Evolutionary conservation across 1,140 invertebrate species (phyloP), one percentile per base, ranked within the genome.

Genomic region (Apocrypta bakeri): DNA sequence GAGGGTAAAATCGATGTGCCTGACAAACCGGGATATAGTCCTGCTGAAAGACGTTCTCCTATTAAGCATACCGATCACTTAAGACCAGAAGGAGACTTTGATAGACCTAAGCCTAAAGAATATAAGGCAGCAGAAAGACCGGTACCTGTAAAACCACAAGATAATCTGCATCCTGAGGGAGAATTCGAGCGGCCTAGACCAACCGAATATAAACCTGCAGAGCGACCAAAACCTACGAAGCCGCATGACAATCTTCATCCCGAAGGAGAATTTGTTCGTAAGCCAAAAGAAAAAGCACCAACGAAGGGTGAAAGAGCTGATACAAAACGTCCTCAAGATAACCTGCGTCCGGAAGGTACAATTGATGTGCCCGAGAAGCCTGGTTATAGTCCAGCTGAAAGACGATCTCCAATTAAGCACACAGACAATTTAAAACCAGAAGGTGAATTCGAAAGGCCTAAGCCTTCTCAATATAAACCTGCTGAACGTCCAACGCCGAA

Each of bases 241-340:
- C 93, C 92, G 42, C 93, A 93, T 83, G 95, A 95, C 83, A 96
- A 95, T 87, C 89, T 96, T 42, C 93, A 92, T 63, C 92, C 93
- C 82, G 95, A 95, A 89, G 95, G 96, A 11, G 93, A 90, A 75
- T 90, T 91, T 56, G 82, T 89, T 79, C 87, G 85, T 61, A 86
- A 37, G 9, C 87, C 86, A 89, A 29, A 84, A 87, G n/a, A 87
- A 79, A 71, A 84, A 85, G 2, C 27, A 25, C 90, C 88, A 96
- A 83, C 1, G 77, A 94, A 84, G 93, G 93, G 83, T 82, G 94
- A 1, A 88, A 88, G 91, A 37, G 88, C 92, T 9, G 84, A 85
- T 0, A 88, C 91, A 0, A 91, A 93, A 8, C 90, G 88, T 75
- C 93, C 92, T 74, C 88, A 91, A 29, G 94, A 95, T 85, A 95